Base-by-base conservation (phyloP, 2,113 vertebrate species). In the Pedionomus torquatus region DNA sequence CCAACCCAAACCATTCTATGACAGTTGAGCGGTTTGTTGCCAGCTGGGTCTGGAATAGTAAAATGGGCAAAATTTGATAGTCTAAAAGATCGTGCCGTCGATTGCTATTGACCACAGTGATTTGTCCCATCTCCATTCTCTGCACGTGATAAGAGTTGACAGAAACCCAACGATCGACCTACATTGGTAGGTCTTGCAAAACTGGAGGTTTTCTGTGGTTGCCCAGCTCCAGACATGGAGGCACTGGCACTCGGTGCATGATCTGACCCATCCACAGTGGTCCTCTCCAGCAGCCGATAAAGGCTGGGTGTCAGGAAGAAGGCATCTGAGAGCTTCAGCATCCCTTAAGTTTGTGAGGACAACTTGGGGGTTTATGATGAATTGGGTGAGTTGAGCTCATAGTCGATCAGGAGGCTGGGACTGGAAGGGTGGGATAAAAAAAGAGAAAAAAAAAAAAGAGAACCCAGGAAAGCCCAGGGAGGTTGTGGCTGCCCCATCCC, bases 61-160 rank as follows among this genome's bases (percentile, higher is more conserved):
- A 48, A 10, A 25, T 14, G 43, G 44, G 35, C 41, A 51, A 54
- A 46, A 31, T 15, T 21, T 20, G 23, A 7, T 9, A 25, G 44
- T 31, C 20, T 58, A 15, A 43, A 72, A 10, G 35, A 17, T 66
- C 0, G 0, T 37, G 70, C 57, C 10, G 12, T 41, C 3, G 0
- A 19, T 20, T 39, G 46, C 83, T 18, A 12, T 15, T 35, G 41
- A 25, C 33, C 1, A 2, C 52, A 11, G 37, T 26, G 37, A 18
- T 35, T 57, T 54, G 33, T 48, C 28, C 35, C 58, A 6, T 48
- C 39, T 43, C 52, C 24, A 0, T n/a, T 71, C 63, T 24, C n/a
- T 1, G 13, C 2, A 0, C 2, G 0, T 51, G 54, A 28, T 63
- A 33, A 41, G 55, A 58, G 17, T 14, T 86, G 57, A 76, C 69